Evolutionary conservation across 2,797 vertebrate genomes (phyloP).

Genomic region (Liparis tanakae): DNA sequence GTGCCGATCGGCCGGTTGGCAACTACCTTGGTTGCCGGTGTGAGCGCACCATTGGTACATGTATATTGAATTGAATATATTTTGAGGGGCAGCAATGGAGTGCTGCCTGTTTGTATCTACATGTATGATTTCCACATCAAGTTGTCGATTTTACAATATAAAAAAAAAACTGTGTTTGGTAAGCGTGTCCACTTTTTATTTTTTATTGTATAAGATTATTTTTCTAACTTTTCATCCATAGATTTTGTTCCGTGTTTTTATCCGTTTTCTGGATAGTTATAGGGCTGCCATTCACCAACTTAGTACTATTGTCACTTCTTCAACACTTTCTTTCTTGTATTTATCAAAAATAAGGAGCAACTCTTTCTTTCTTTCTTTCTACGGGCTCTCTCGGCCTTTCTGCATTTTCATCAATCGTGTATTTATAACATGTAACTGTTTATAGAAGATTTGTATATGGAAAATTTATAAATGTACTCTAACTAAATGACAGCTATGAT

Average conservation of each 20-base stretch:
- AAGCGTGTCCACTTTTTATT: slow-evolving; percentile 66
- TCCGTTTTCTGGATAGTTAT: slow-evolving; percentile 78
- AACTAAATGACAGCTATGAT: slow-evolving; percentile 80
- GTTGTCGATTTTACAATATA: slow-evolving; percentile 62
- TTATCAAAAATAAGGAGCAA: slow-evolving; percentile 68
- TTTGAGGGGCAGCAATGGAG: slow-evolving; percentile 66
- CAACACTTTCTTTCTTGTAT: slow-evolving; percentile 66
- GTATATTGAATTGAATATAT: slow-evolving; percentile 78
- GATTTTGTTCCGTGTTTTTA: slow-evolving; percentile 71
- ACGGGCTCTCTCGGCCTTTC: slow-evolving; percentile 57
- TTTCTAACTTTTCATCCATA: slow-evolving; percentile 77
- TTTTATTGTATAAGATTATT: slow-evolving; percentile 72
- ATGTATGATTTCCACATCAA: slow-evolving; percentile 70
- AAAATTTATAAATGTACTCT: slow-evolving; percentile 81
- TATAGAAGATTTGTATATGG: slow-evolving; percentile 84
- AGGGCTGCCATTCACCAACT: slow-evolving; percentile 71
- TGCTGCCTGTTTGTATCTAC: slow-evolving; percentile 71
- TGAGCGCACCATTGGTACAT: slow-evolving; percentile 72
- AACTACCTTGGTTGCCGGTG: slow-evolving; percentile 85
- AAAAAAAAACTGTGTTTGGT: slow-evolving; percentile 57
- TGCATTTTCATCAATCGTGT: slow-evolving; percentile 76
- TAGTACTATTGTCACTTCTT: slow-evolving; percentile 56
- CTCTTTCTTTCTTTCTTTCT: slow-evolving; percentile 51
- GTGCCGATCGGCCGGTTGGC: slow-evolving; percentile 75
- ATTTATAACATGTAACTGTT: slow-evolving; percentile 83